Evolutionary conservation across 1,140 invertebrate genomes (phyloP), one percentile per base, ranked within the genome.

Genomic region (Nasonia giraulti): DNA sequence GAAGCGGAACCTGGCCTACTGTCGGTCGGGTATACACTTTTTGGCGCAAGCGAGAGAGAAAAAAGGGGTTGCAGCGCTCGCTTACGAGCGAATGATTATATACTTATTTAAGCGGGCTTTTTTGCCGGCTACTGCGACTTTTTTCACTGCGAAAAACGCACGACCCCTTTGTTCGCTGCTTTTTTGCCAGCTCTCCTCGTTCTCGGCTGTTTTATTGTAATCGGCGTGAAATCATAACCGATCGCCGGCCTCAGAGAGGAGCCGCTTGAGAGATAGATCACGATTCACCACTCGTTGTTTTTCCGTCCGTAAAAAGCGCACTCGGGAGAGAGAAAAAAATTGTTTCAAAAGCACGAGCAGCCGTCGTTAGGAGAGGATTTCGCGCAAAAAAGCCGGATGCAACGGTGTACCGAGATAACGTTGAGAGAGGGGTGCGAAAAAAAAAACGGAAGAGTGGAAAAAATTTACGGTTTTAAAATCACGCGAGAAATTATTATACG

Each of bases 401-500:
- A 73, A 12, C 50, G 83, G 68, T 75, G 12, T 3, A 80, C 83
- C 83, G 83, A 85, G 83, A 85, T 85, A 86, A 79, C 23, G 73
- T 40, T 55, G 40, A 17, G 44, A 20, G 81, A 66, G 31, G 50
- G 33, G 33, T 37, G 33, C 73, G 55, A 74, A 82, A 78, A 82
- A 87, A 87, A 83, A 84, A 83, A 37, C 7, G 44, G 7, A 33
- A 71, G 47, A 17, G 23, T 14, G 3, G 50, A 93, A 91, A 92
- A 92, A 92, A 92, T 93, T 93, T 93, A 93, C 92, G 92, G 91
- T 92, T 92, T 92, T 92, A 92, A 92, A 92, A 93, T 93, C 91
- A 92, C 88, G 89, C 91, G 91, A 92, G 90, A 93, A 93, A 93
- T 93, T 93, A 93, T 47, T 40, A 27, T 27, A 44, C 74, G n/a